Conservation (phyloP, 2,797 vertebrate genomes). For the Phylloscopus collybita region DNA sequence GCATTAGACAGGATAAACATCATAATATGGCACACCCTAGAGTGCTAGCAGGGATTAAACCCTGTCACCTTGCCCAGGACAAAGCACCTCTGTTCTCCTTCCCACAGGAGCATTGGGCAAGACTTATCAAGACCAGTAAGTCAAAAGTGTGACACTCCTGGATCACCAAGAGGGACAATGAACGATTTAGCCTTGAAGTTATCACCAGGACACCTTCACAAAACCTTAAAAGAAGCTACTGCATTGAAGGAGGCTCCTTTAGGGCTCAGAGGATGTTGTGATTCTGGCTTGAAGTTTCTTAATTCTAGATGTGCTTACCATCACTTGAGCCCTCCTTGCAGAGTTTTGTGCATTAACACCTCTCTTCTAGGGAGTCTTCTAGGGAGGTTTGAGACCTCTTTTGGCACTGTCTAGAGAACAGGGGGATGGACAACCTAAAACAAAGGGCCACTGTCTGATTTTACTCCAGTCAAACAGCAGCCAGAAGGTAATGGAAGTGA, state of each 20-base stretch:
- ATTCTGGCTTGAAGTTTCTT: neutral
- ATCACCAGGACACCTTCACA: neutral
- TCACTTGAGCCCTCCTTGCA: fast-evolving
- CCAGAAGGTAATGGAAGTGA: neutral
- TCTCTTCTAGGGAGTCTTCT: neutral
- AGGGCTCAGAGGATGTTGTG: neutral
- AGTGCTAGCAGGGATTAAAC: neutral
- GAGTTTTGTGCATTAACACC: neutral
- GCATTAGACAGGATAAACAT: neutral
- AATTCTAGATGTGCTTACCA: neutral
- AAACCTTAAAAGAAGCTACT: neutral
- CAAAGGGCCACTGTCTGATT: neutral
- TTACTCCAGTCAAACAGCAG: neutral
- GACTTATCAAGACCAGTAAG: neutral
- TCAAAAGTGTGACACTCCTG: neutral
- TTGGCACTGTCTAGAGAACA: neutral
- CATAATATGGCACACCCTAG: neutral
- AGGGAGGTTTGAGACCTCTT: neutral
- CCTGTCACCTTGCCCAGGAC: neutral
- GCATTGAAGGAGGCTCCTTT: neutral
- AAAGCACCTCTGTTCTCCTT: neutral
- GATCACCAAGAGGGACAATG: neutral
- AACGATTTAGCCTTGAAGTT: neutral
- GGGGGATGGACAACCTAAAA: neutral
- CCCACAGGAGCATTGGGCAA: neutral